phyloP scores from a whole-genome alignment of 2,113 vertebrate genomes.

The Cathartes aura region DNA sequence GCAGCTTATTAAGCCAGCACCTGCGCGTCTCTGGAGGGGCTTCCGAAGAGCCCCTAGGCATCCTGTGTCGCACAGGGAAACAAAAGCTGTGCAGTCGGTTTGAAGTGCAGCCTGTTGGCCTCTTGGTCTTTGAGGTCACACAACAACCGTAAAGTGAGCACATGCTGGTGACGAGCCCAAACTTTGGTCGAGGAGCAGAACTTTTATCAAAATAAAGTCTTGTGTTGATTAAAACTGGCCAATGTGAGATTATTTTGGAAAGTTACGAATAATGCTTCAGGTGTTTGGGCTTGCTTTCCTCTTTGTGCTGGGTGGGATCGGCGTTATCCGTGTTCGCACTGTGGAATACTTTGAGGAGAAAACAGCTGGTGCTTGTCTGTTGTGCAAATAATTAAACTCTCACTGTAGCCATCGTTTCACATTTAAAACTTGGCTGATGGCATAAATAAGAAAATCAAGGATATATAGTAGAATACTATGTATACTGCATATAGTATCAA shows the following conservation, averaged over 20 bases:
- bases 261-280: background rate
- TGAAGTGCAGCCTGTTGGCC: background rate
- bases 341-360: background rate
- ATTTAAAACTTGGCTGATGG: background rate
- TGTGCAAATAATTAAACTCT: background rate
- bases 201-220: rapidly evolving
- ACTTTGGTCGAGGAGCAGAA: rapidly evolving
- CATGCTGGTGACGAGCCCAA: background rate
- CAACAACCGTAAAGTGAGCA: rapidly evolving
- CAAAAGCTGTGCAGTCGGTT: background rate
- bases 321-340: rapidly evolving
- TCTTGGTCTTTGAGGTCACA: background rate
- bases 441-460: background rate
- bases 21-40: background rate
- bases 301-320: background rate
- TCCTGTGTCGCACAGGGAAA: background rate
- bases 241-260: rapidly evolving
- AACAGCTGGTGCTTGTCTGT: background rate
- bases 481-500: rapidly evolving
- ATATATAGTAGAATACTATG: rapidly evolving
- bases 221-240: background rate
- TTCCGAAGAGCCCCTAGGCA: rapidly evolving
- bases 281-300: background rate
- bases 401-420: rapidly evolving
- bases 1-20: background rate